Percentiles rank a stretch among this genome's conserved stretches.
Conservation (phyloP, 2,888 invertebrate genomes). For the Gasteruption jaculator region DNA sequence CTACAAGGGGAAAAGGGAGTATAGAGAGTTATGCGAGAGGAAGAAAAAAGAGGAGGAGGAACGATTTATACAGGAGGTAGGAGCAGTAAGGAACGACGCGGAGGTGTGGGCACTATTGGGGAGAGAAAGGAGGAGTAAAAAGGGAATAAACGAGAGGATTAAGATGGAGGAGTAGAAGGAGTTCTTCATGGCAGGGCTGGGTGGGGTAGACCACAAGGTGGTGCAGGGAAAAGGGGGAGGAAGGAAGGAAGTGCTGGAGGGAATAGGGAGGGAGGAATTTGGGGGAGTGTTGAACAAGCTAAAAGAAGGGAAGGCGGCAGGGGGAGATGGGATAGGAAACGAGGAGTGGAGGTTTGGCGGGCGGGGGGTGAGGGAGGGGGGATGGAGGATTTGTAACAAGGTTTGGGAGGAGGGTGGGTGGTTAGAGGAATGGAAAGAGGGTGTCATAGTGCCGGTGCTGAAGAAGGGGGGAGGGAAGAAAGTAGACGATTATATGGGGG, state of each 20-base stretch:
- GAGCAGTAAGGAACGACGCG: too few species aligned
- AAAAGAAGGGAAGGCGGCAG: too few species aligned
- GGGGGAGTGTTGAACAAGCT: too few species aligned
- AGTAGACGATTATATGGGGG: constrained; percentile 3
- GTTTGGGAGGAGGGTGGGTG: not conserved
- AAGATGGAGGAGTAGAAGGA: not conserved
- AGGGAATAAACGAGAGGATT: constrained; percentile 18
- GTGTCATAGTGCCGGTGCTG: not conserved
- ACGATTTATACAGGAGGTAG: not conserved
- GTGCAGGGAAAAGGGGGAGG: constrained; percentile 7
- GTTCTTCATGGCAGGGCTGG: not conserved
- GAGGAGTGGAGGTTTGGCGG: too few species aligned
- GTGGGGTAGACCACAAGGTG: not conserved
- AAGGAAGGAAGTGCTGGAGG: constrained; percentile 3
- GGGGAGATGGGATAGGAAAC: too few species aligned
- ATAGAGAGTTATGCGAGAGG: too few species aligned
- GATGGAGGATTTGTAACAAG: too few species aligned
- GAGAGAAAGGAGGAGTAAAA: constrained; percentile 17
- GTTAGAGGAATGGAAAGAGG: not conserved
- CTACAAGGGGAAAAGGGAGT: constrained; percentile 2
- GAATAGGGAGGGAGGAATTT: too few species aligned
- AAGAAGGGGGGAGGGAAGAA: constrained; percentile 4
- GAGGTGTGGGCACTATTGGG: too few species aligned
- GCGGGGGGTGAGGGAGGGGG: too few species aligned
- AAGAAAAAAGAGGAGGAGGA: not conserved